Base-by-base conservation (phyloP, 2,888 invertebrate species). In the Hedya salicella region DNA sequence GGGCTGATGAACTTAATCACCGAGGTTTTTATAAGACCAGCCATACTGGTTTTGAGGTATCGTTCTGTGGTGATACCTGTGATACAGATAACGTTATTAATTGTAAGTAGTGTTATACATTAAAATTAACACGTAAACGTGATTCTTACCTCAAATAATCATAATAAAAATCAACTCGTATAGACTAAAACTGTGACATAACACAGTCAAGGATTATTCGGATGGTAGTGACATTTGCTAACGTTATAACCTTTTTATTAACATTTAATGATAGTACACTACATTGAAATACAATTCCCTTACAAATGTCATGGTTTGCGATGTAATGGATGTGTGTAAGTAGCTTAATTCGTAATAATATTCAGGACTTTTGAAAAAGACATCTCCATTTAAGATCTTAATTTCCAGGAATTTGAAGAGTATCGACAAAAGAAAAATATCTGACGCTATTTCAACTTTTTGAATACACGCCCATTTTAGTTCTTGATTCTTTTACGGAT, bases 161-260 rank as follows among this genome's bases (percentile, higher is more conserved):
- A 86, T 83, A 82, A 82, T 78, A 87, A 81, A 83, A 78, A 80
- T 49, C 57, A 21, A 77, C 73, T 75, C 70, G 62, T 63, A 57
- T 63, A 64, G 61, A 69, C 67, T 74, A 73, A 79, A 75, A 71
- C 76, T 85, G 81, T 91, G 90, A 91, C 89, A 89, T 91, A 91
- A 91, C 84, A 57, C 82, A 79, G 75, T 73, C 69, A 40, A 68
- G 65, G 52, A 17, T 36, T 17, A n/a, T 59, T 52, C n/a, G 32
- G 56, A 56, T 63, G 56, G n/a, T 16, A 63, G 40, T 54, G 54
- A 49, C 54, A 32, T 1, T 25, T 8, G 25, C 2, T 3, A 5
- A 16, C 9, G 30, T 32, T 42, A 11, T 63, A 6, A 36, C 14
- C 2, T 17, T 4, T 25, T 49, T 19, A 39, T 30, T 1, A 2